Base-by-base conservation (phyloP, 23 tunicate genomes). In the Oikopleura vanhoeffeni region DNA sequence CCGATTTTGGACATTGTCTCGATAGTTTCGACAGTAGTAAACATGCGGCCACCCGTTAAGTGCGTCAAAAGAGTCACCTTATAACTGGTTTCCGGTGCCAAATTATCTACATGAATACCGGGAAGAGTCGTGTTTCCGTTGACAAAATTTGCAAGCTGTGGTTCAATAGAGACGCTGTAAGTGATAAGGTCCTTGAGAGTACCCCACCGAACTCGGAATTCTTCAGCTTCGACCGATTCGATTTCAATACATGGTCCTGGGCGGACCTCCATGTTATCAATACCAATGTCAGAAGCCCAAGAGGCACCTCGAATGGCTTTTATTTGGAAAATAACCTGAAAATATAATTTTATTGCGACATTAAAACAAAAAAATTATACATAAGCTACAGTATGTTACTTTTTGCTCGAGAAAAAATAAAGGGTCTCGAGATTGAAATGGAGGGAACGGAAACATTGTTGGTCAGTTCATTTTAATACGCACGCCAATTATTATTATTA, bases 251-350 rank as follows among this genome's bases (percentile, higher is more conserved):
- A 71, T 32, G 79, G 79, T 33, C 79, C 79, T 2, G 79, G 79
- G 2, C 41, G 1, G 39, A 91, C 96, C 84, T 86, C 85, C 0
- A 95, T 85, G 84, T 95, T 95, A 77, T 95, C 99, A 84, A 95
- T 88, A 27, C 96, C 99, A 77, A 95, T 95, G 71, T 95, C 99
- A 33, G 97, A 95, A 41, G 96, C 91, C 96, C 96, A 95, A 1
- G 90, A 75, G 13, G 58, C 4, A 18, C 99, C 99, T 41, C 86
- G 83, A 0, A 87, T 90, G 0, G 99, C 99, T 84, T 88, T 91
- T 71, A 95, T 91, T 57, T 88, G 87, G 1, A 95, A 71, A 2
- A 2, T 30, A 71, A 71, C 79, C 64, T 13, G 18, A 49, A 49
- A 49, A n/a, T n/a, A n/a, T n/a, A n/a, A n/a, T n/a, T n/a, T n/a